phyloP scores from a whole-genome alignment of 2,888 invertebrate species.

The Andrena trimmerana region DNA sequence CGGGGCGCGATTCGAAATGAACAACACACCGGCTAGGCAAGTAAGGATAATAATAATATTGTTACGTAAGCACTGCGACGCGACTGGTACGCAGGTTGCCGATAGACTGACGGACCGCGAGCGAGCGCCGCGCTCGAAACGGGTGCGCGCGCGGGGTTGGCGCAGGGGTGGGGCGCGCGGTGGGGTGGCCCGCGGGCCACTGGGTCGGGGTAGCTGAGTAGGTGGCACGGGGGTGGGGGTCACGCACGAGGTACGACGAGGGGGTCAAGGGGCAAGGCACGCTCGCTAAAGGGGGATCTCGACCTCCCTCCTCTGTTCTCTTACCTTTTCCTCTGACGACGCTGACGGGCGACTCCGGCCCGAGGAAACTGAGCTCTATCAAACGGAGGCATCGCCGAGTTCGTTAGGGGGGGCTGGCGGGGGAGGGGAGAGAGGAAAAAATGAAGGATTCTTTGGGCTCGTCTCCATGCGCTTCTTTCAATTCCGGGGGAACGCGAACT shows the following conservation, averaged over 20 bases:
- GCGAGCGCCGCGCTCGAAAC: conserved; percentile 65
- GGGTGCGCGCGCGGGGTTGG: conserved; percentile 63
- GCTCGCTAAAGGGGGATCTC: conserved; percentile 62
- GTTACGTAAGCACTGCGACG: conserved; percentile 83
- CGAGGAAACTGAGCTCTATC: conserved; percentile 48
- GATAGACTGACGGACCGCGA: conserved; percentile 82
- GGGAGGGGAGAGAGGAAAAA: neutral
- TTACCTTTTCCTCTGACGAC: conserved; percentile 46
- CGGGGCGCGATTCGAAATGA: conserved; percentile 64
- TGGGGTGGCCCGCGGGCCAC: conserved; percentile 69
- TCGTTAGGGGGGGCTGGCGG: neutral
- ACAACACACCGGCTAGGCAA: conserved; percentile 68
- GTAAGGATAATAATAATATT: conserved; percentile 81
- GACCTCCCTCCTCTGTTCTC: conserved; percentile 48
- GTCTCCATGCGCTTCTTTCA: conserved; percentile 2
- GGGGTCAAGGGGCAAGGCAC: conserved; percentile 71
- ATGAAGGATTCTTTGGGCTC: conserved; percentile 15
- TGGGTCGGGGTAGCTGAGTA: conserved; percentile 72
- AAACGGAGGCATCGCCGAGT: conserved; percentile 37
- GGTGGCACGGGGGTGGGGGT: conserved; percentile 59
- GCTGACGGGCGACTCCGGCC: conserved; percentile 31
- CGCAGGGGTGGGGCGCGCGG: conserved; percentile 67
- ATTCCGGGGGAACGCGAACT: neutral
- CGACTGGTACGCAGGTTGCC: conserved; percentile 84
- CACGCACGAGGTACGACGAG: conserved; percentile 50